A percentile compares a stretch with the other conserved stretches of the same genome.
These are phyloP conservation scores for Hirtodrosophila histrioides DNA, from an alignment of 2,888 invertebrate species.

Conservation along the genomic window DNA sequence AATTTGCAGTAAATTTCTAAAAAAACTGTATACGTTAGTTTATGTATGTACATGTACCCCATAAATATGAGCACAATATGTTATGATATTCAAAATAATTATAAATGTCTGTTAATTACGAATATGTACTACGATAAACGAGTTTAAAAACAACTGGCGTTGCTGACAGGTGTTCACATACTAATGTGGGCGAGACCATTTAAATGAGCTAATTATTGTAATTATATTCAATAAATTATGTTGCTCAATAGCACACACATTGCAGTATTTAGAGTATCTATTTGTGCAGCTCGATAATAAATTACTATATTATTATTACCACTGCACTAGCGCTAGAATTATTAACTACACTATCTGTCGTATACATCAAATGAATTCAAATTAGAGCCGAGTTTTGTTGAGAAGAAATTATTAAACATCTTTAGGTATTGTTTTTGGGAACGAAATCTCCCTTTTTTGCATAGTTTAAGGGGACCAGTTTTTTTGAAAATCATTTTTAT, in stretches of 20 bases:
- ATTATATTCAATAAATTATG: conserved; percentile 7
- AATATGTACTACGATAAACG: background rate
- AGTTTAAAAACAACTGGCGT: too few relatives aligned
- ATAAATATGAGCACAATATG: conserved; percentile 2
- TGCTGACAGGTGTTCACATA: background rate
- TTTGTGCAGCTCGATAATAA: conserved; percentile 20
- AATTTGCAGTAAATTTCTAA: conserved; percentile 87
- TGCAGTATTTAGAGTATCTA: conserved; percentile 2
- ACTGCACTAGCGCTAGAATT: background rate
- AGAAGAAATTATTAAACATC: too few relatives aligned
- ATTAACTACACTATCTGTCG: conserved; percentile 4
- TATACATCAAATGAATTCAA: background rate
- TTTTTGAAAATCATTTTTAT: conserved; percentile 34
- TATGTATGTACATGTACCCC: background rate
- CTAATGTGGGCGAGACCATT: conserved; percentile 3
- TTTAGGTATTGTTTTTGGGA: too few relatives aligned
- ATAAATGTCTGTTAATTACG: conserved; percentile 23
- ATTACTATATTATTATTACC: background rate
- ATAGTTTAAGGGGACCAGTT: conserved; percentile 49
- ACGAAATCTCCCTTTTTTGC: conserved; percentile 1
- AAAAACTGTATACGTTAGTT: background rate
- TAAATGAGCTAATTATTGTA: conserved; percentile 33
- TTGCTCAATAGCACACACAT: conserved; percentile 51
- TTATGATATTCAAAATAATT: conserved; percentile 12
- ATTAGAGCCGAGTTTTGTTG: too few relatives aligned